phyloP scores from a whole-genome alignment of 2,888 invertebrate genomes.

The Cheilosia scutellata region DNA sequence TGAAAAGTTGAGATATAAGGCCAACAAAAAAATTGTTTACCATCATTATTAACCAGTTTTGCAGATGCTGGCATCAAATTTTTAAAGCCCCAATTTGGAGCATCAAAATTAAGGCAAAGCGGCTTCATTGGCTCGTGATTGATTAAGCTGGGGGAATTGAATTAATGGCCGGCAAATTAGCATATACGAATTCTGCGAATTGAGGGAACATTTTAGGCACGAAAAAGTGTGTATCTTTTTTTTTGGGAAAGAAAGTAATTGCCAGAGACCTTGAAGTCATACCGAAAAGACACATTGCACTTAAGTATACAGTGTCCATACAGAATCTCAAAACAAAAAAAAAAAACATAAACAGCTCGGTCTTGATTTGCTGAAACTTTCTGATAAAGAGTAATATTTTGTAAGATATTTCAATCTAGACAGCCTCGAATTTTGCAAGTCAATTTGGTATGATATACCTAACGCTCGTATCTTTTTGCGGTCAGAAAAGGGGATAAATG shows the following conservation, averaged over 20 bases:
- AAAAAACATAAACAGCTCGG: no score
- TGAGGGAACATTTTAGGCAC: not conserved
- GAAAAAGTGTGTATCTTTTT: not conserved
- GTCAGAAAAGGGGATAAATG: no score
- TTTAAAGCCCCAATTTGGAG: slow-evolving; percentile 24
- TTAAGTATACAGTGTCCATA: no score
- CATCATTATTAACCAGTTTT: slow-evolving; percentile 50
- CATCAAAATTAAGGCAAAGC: not conserved
- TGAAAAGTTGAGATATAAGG: not conserved
- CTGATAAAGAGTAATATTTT: no score
- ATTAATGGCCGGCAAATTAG: slow-evolving; percentile 28
- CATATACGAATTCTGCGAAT: slow-evolving; percentile 39
- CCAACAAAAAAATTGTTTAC: slow-evolving; percentile 32
- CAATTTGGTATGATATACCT: no score
- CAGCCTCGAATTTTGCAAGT: no score
- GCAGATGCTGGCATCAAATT: slow-evolving; percentile 12
- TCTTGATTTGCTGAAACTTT: no score
- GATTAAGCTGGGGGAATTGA: slow-evolving; percentile 25
- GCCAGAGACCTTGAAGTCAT: no score
- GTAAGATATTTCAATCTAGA: no score
- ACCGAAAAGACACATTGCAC: no score
- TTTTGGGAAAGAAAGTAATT: not conserved
- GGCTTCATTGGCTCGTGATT: slow-evolving; percentile 18
- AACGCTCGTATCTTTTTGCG: no score
- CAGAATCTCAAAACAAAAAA: no score